Evolutionary conservation across 2,113 vertebrate genomes (phyloP).

Genomic region (Myotis lucifugus): DNA sequence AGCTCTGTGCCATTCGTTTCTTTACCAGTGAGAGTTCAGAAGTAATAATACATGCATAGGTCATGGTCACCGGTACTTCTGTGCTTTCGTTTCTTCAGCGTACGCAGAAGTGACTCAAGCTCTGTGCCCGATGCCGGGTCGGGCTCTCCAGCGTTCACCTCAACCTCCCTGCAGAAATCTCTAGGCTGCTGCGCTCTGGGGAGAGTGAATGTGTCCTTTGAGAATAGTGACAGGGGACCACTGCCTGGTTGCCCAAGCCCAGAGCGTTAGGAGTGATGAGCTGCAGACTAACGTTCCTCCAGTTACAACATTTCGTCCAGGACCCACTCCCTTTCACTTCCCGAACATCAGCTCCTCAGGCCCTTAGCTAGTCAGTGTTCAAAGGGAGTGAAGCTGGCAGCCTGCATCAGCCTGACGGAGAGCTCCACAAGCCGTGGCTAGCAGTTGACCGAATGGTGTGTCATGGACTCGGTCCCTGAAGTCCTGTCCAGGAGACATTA

Average conservation of each 20-base stretch:
- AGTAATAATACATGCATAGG: not conserved
- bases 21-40: not conserved
- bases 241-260: not conserved
- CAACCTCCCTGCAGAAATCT: not conserved
- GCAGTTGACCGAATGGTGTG: fast-evolving
- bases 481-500: not conserved
- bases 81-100: not conserved
- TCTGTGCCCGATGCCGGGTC: not conserved
- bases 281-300: not conserved
- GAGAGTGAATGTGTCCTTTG: not conserved
- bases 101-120: not conserved
- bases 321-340: not conserved
- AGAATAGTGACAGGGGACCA: not conserved
- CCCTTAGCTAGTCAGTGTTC: not conserved
- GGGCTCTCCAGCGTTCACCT: not conserved
- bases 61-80: not conserved
- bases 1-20: not conserved
- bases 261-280: not conserved
- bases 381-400: not conserved
- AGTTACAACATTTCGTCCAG: not conserved
- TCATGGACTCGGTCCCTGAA: not conserved
- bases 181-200: not conserved
- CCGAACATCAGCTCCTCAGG: not conserved
- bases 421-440: not conserved
- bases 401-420: not conserved